Percentiles rank a stretch among this genome's conserved stretches.
Evolutionary conservation across 1,140 invertebrate genomes (phyloP).

Genomic region (Dinoponera quadriceps): DNA sequence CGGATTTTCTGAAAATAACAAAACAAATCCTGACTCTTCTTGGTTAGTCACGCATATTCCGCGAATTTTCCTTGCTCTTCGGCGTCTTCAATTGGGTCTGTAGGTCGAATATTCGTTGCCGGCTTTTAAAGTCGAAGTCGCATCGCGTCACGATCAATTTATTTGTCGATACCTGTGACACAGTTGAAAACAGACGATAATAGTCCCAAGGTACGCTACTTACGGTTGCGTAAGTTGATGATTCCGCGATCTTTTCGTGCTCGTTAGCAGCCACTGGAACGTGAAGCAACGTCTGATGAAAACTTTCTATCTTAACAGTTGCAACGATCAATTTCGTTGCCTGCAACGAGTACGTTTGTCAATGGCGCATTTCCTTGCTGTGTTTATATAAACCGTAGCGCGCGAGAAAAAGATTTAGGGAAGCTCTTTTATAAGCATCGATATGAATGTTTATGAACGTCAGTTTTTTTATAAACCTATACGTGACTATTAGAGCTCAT

Average conservation of each 20-base stretch:
- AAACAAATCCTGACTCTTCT: background rate
- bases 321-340: conserved; percentile 12
- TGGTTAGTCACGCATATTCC: background rate
- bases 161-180: background rate
- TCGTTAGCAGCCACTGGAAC: conserved; percentile 20
- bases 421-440: background rate
- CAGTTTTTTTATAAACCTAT: no score
- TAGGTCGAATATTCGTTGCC: background rate
- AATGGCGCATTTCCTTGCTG: conserved; percentile 24
- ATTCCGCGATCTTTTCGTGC: conserved; percentile 30
- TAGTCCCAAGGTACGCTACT: conserved; percentile 15
- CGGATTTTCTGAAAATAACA: background rate
- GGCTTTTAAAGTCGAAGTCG: background rate
- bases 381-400: background rate
- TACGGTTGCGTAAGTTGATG: conserved; percentile 22
- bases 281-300: background rate
- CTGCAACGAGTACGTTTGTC: conserved; percentile 7
- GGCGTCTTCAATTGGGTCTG: background rate
- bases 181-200: conserved; percentile 33
- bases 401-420: background rate
- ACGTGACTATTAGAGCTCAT: no score
- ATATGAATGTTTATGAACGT: no score
- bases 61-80: background rate
- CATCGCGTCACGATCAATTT: background rate
- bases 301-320: conserved; percentile 32